Evolutionary conservation across 2,888 invertebrate species (phyloP), one percentile per base, ranked within the genome.

Genomic region (Helicoverpa assulta): DNA sequence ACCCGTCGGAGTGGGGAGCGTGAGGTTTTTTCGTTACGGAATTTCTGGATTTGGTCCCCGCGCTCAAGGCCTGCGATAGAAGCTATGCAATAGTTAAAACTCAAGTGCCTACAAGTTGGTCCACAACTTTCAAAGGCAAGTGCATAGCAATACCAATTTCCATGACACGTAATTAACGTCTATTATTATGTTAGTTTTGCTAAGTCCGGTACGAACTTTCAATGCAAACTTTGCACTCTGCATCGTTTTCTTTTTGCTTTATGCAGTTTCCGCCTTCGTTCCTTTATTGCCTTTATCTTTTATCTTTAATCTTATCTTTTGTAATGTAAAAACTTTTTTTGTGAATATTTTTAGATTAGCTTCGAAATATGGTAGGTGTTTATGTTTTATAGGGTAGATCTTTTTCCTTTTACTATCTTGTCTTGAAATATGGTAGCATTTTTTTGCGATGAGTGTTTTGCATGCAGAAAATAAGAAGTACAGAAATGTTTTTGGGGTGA

Each of bases 201-300:
- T 86, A 86, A 89, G 88, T 86, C 86, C 77, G 56, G 80, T 66
- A 70, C 73, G 67, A 82, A 80, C 76, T 81, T 80, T 75, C 72
- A 82, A 70, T 74, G 84, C 74, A 81, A 91, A 91, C 89, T 91
- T 90, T 85, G 86, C 89, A 88, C 89, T 86, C 83, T 73, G 81
- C 81, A 80, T 69, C 79, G 80, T 83, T 86, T 86, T 88, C 85
- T 89, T 88, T 86, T 86, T 84, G 83, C 82, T 86, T 89, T 86
- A 85, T 84, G 84, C 84, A 84, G 73, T 84, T 85, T 80, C 78
- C 71, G 76, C 82, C 79, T 82, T 84, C 88, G 79, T 78, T 64
- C 82, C 68, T 80, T 82, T 83, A 86, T 86, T 84, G 75, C 85
- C 71, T 75, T 84, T 81, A 81, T 85, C 84, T 72, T 75, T 84